phyloP scores from a whole-genome alignment of 1,140 invertebrate genomes.

The Drosophila micromelanica region DNA sequence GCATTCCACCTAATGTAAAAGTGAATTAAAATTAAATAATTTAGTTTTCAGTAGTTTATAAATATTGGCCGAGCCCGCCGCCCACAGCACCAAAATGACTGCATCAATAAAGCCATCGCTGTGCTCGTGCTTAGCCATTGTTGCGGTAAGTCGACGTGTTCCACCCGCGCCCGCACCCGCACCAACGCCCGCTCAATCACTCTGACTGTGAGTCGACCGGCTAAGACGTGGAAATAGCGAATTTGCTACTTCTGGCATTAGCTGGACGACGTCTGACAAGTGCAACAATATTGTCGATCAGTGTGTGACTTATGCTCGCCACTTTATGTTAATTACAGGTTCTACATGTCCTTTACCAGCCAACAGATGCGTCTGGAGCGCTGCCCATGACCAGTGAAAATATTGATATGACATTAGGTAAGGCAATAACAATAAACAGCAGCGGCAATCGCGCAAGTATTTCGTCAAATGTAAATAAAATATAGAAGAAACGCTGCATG shows the following conservation, averaged over 20 bases:
- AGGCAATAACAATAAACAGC: slow-evolving; percentile 52
- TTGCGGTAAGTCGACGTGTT: slow-evolving; percentile 79
- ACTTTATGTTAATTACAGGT: slow-evolving; percentile 41
- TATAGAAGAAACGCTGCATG: slow-evolving; percentile 29
- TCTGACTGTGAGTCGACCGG: background rate
- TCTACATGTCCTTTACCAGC: slow-evolving; percentile 54
- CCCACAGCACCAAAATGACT: slow-evolving; percentile 50
- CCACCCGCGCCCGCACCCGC: slow-evolving; percentile 11
- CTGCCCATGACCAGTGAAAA: slow-evolving; percentile 91
- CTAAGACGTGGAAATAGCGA: slow-evolving; percentile 14
- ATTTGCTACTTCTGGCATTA: background rate
- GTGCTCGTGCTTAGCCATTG: slow-evolving; percentile 62
- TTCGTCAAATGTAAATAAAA: background rate
- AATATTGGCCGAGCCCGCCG: slow-evolving; percentile 40
- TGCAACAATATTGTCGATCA: background rate
- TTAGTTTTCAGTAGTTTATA: slow-evolving; percentile 45
- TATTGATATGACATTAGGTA: slow-evolving; percentile 93
- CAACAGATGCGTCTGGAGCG: slow-evolving; percentile 87
- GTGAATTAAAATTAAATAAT: slow-evolving; percentile 47
- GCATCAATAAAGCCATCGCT: slow-evolving; percentile 58
- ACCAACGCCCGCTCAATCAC: slow-evolving; percentile 14
- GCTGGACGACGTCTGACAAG: background rate
- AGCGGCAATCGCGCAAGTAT: background rate
- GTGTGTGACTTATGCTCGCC: background rate
- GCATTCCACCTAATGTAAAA: slow-evolving; percentile 65